These are phyloP conservation scores for Zootermopsis nevadensis DNA, from an alignment of 2,888 invertebrate species.

Conservation along the genomic window DNA sequence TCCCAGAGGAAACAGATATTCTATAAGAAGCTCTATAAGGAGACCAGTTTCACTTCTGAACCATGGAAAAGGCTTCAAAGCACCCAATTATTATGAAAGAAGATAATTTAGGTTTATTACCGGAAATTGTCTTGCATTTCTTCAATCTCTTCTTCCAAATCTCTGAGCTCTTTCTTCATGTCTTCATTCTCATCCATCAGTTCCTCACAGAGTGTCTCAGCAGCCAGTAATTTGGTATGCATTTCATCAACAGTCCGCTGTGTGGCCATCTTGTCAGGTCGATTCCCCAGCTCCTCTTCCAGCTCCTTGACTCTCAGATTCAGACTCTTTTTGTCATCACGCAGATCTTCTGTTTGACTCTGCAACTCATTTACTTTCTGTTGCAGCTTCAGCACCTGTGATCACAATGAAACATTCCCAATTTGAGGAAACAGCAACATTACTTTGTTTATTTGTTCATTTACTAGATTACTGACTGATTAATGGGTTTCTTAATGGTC, in stretches of 20 bases:
- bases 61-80: conserved; percentile 17
- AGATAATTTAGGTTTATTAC: conserved; percentile 58
- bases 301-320: conserved; percentile 78
- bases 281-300: conserved; percentile 71
- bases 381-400: conserved; percentile 78
- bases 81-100: neutral
- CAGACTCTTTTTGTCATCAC: conserved; percentile 82
- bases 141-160: conserved; percentile 97
- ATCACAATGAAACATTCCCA: neutral
- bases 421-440: too few relatives aligned
- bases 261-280: conserved; percentile 64
- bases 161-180: conserved; percentile 91
- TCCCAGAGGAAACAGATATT: too few relatives aligned
- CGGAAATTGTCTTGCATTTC: conserved; percentile 98
- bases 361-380: conserved; percentile 89
- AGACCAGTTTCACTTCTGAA: neutral
- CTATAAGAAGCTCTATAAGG: neutral
- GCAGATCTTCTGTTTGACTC: conserved; percentile 80
- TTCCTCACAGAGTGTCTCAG: conserved; percentile 92
- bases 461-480: too few relatives aligned
- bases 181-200: conserved; percentile 96
- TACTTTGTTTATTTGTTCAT: too few relatives aligned
- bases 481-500: too few relatives aligned
- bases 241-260: conserved; percentile 77
- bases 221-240: conserved; percentile 84